Conservation (phyloP, 2,113 vertebrate genomes). For the Xyliphius kryptos region DNA sequence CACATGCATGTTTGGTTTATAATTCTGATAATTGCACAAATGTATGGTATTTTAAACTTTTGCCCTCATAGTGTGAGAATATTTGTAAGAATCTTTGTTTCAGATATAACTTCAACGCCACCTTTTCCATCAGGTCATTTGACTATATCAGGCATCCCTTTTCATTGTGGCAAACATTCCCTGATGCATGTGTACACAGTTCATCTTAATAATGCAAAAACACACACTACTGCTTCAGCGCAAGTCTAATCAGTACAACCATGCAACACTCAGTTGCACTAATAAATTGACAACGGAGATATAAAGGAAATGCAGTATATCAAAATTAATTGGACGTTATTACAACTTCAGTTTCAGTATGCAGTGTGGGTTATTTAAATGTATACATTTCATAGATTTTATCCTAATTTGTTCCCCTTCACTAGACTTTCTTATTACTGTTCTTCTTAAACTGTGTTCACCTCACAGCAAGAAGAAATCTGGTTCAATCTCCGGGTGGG, state of each 20-base stretch:
- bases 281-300: background rate
- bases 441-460: constrained; percentile 2
- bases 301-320: background rate
- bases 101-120: background rate
- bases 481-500: too few species aligned
- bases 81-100: background rate
- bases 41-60: background rate
- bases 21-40: background rate
- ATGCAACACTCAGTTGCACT: background rate
- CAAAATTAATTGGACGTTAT: background rate
- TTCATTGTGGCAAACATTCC: constrained; percentile 1
- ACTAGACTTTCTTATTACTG: background rate
- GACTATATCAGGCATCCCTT: background rate
- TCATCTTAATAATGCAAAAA: background rate
- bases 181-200: constrained; percentile 1
- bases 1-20: background rate
- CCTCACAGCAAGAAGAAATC: too few species aligned
- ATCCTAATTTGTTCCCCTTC: background rate
- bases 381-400: background rate
- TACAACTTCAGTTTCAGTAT: background rate
- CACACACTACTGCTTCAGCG: background rate
- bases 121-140: constrained; percentile 7
- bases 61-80: background rate
- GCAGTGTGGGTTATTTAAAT: background rate
- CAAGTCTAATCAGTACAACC: background rate